Evolutionary conservation across 2,888 invertebrate genomes (phyloP).

Genomic region (Horisme vitalbata): DNA sequence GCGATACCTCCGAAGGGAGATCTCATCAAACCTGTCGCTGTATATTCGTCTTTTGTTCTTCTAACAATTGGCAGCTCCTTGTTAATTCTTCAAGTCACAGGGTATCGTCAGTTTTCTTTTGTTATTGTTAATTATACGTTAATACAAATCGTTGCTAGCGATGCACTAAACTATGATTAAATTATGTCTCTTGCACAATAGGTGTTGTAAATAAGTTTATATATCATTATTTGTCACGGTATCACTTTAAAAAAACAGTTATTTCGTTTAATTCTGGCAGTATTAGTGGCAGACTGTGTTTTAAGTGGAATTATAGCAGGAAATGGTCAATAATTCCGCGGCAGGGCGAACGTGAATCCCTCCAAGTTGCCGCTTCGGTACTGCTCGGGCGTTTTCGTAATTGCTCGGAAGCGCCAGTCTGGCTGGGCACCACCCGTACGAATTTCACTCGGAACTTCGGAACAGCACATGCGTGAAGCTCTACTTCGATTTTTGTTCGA

Average conservation of each 20-base stretch:
- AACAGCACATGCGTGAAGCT: slow-evolving; percentile 59
- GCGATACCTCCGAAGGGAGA: slow-evolving; percentile 39
- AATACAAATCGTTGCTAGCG: slow-evolving; percentile 52
- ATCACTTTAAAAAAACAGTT: slow-evolving; percentile 54
- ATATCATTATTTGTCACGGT: slow-evolving; percentile 50
- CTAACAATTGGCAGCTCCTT: slow-evolving; percentile 33
- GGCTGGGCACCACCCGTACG: slow-evolving; percentile 35
- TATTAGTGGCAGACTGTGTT: slow-evolving; percentile 52
- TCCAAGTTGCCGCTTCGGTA: slow-evolving; percentile 62
- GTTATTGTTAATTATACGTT: slow-evolving; percentile 54
- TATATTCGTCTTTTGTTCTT: slow-evolving; percentile 23
- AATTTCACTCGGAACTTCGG: slow-evolving; percentile 47
- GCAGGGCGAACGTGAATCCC: slow-evolving; percentile 63
- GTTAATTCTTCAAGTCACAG: slow-evolving; percentile 25
- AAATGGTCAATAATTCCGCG: slow-evolving; percentile 72
- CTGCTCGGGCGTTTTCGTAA: slow-evolving; percentile 68
- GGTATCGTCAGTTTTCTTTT: slow-evolving; percentile 33
- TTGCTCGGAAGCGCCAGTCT: slow-evolving; percentile 49
- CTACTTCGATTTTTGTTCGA: slow-evolving; percentile 47
- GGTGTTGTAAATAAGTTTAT: slow-evolving; percentile 42
- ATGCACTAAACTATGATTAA: slow-evolving; percentile 50
- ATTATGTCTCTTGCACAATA: slow-evolving; percentile 48
- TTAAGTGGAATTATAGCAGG: slow-evolving; percentile 57
- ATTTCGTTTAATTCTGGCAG: slow-evolving; percentile 48
- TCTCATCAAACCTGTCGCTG: slow-evolving; percentile 37